phyloP scores from a whole-genome alignment of 2,888 invertebrate genomes.

The Synanthedon formicaeformis region DNA sequence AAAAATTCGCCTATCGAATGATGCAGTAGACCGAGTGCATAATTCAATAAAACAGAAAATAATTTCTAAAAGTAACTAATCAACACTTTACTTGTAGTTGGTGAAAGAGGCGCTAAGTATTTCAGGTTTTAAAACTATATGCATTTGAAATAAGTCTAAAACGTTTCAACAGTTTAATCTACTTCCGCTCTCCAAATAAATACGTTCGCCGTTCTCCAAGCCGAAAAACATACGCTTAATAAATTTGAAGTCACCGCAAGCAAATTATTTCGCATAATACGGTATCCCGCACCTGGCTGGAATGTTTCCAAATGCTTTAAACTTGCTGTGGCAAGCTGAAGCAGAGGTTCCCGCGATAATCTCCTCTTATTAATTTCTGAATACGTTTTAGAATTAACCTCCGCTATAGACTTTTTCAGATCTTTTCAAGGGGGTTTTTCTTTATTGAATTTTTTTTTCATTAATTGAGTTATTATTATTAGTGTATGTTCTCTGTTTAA shows the following conservation, averaged over 20 bases:
- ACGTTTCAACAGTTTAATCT: background rate
- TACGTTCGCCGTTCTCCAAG: background rate
- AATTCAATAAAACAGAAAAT: too few relatives aligned
- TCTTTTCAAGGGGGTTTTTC: too few relatives aligned
- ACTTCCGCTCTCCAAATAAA: background rate
- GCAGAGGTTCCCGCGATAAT: slow-evolving; percentile 2
- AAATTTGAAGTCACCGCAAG: background rate
- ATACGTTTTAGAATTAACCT: slow-evolving; percentile 2
- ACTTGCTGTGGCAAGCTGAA: slow-evolving; percentile 13
- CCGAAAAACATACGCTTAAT: background rate
- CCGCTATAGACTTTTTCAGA: background rate
- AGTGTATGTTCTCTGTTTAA: too few relatives aligned
- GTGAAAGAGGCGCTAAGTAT: too few relatives aligned
- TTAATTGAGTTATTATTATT: too few relatives aligned
- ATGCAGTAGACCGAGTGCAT: too few relatives aligned
- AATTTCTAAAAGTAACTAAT: too few relatives aligned
- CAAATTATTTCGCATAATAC: background rate
- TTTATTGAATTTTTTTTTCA: too few relatives aligned
- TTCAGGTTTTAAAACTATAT: too few relatives aligned
- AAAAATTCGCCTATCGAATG: too few relatives aligned
- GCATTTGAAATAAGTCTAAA: too few relatives aligned
- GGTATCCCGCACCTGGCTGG: slow-evolving; percentile 10
- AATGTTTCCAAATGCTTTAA: slow-evolving; percentile 18
- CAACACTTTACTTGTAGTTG: too few relatives aligned
- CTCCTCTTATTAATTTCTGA: slow-evolving; percentile 18